A percentile compares a stretch with the other conserved stretches of the same genome.
Conservation (phyloP, 2,113 vertebrate species). For the Sinocyclocheilus rhinocerous region DNA sequence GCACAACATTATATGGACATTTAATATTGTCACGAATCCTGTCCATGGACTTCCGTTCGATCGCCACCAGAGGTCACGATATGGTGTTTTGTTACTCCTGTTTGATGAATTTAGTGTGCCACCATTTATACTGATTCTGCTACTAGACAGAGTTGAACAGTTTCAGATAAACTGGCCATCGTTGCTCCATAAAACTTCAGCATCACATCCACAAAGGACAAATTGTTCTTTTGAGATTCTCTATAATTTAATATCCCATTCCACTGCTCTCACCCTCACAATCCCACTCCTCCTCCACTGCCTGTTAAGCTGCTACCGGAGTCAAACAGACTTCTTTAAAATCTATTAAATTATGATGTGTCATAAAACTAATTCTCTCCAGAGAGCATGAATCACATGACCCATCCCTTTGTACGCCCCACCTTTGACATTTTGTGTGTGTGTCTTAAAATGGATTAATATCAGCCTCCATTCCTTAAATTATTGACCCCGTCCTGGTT, state of each 20-base stretch:
- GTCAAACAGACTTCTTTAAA: constrained; percentile 74
- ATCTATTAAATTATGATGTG: constrained; percentile 77
- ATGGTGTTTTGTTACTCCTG: not conserved
- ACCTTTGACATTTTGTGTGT: constrained; percentile 76
- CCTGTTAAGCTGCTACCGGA: constrained; percentile 51
- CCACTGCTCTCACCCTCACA: not conserved
- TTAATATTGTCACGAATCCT: too few species aligned
- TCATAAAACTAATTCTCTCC: constrained; percentile 74
- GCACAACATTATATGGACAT: not conserved
- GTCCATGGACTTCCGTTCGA: too few species aligned
- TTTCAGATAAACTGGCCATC: constrained; percentile 70
- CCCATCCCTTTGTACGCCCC: constrained; percentile 63
- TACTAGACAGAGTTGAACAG: constrained; percentile 3
- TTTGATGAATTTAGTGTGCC: not conserved
- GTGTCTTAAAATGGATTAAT: constrained; percentile 75
- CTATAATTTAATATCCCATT: constrained; percentile 74
- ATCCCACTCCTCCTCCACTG: constrained; percentile 29
- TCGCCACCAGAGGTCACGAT: too few species aligned
- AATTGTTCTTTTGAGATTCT: constrained; percentile 74
- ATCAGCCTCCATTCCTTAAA: constrained; percentile 74
- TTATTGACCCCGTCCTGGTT: constrained; percentile 70
- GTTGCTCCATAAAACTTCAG: constrained; percentile 69
- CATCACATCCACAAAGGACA: constrained; percentile 71
- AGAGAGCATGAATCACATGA: constrained; percentile 75
- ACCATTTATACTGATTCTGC: not conserved